Evolutionary conservation across 2,797 vertebrate genomes (phyloP), one percentile per base, ranked within the genome.

Genomic region (Melanotaenia parkinsoni): DNA sequence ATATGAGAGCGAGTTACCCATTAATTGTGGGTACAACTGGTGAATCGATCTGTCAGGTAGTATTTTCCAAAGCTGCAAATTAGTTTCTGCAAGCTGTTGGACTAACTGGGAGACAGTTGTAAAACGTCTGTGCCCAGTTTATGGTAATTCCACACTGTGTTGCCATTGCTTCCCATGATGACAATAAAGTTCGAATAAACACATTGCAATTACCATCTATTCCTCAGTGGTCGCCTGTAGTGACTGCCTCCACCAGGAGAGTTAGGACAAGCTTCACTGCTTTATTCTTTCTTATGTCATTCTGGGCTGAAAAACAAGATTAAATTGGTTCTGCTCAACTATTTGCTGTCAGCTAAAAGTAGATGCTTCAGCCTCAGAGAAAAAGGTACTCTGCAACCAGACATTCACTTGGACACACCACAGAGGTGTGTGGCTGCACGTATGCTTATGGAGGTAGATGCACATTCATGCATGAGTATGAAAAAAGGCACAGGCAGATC

Each of bases 251-350:
- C 60, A 75, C 79, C 81, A 84, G 87, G 82, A 90, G 85, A 84
- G 86, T 86, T 76, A 83, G 88, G 88, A 86, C 87, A 85, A 85
- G 91, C 91, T 72, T 84, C 86, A 65, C 70, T 84, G 90, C 88
- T 91, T 91, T 90, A 89, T 85, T 86, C 85, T 86, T 58, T 86
- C 45, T 38, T 76, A 81, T 89, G 88, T 91, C 92, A 92, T 89
- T 85, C 84, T 56, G 63, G 71, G 65, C 86, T 88, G 86, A 79
- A 90, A 91, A 93, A 90, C 87, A 90, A 90, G 83, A 92, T 91
- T 89, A 91, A 93, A 93, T 92, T 93, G 90, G 86, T 90, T 92
- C 87, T 88, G 90, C 90, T 89, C 90, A 90, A 90, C 86, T 91
- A 87, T 92, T 91, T 91, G 81, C 90, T 93, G 89, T 91, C 91